Evolutionary conservation across 2,888 invertebrate species (phyloP), one percentile per base, ranked within the genome.

Genomic region (Leptinotarsa peninsularis): DNA sequence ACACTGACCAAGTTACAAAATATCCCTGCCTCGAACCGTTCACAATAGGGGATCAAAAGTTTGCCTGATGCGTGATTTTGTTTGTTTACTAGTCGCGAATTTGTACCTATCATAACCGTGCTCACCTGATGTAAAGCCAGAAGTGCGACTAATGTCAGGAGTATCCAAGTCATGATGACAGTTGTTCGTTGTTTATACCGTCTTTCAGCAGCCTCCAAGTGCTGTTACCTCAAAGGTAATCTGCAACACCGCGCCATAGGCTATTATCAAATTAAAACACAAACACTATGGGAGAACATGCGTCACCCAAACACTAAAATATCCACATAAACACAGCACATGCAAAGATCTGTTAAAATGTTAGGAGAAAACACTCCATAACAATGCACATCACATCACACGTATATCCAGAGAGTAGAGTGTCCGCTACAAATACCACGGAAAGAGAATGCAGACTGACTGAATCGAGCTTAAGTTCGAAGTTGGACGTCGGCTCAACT

Each of bases 201-300:
- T 70, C 21, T 76, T 71, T 85, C 84, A 85, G 85, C 86, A 87
- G 85, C 86, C 84, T 85, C 84, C 83, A 81, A 83, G 85, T 84
- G 86, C 86, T 87, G 88, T 88, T 88, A 88, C 88, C 88, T 88
- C 87, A 87, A 82, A 85, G 86, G 85, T 83, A 84, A 86, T 87
- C 87, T 87, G 86, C 85, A 87, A 87, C 84, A 87, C 86, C 85
- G 85, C 87, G 88, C 88, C 88, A 88, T 88, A 88, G 86, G 87
- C 84, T 85, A 83, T 83, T 83, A 81, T 82, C 73, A 76, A 82
- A 82, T 67, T 27, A 70, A 76, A 73, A 67, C 79, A 78, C 78
- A 78, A 66, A 74, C 74, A 75, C 74, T 74, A 74, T 74, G 78
- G 73, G 78, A 79, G 81, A 78, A 76, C 72, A 74, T 75, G 73